A percentile compares a stretch with the other conserved stretches of the same genome.
These are phyloP conservation scores for Platygyra sinensis DNA, from an alignment of 64 coral and sea anemone genomes.

Conservation along the genomic window DNA sequence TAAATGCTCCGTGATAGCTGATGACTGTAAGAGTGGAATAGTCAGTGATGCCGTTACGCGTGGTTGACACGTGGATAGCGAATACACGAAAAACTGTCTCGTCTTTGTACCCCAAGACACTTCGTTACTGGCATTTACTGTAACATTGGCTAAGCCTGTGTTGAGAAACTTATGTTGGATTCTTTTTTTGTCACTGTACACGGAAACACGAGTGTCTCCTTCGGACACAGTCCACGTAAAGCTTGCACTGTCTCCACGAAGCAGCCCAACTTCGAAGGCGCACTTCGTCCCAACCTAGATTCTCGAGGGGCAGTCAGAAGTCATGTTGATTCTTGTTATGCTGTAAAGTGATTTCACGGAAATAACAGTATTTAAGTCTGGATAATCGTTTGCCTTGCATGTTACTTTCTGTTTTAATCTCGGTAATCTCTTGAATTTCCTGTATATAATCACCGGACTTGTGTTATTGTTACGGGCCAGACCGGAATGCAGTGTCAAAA, in stretches of 20 bases:
- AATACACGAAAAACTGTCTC: background rate
- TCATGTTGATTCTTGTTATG: background rate
- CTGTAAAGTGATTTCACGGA: background rate
- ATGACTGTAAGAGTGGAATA: background rate
- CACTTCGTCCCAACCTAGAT: background rate
- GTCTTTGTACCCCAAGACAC: background rate
- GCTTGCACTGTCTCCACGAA: background rate
- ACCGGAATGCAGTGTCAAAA: background rate
- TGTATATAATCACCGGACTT: background rate
- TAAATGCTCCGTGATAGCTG: background rate
- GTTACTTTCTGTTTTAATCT: background rate
- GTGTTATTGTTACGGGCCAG: background rate
- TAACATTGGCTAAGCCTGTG: background rate
- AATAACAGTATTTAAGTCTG: slow-evolving; percentile 4
- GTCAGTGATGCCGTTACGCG: background rate
- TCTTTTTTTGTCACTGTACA: background rate
- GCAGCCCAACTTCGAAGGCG: background rate
- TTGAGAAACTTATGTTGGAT: background rate
- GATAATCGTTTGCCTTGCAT: background rate
- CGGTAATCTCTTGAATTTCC: background rate
- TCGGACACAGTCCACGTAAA: background rate
- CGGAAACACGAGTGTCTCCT: background rate
- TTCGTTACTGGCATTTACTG: slow-evolving; percentile 12
- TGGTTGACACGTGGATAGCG: background rate
- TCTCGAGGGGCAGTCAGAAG: background rate